Base-by-base conservation (phyloP, 2,888 invertebrate species). In the Acleris emargana region DNA sequence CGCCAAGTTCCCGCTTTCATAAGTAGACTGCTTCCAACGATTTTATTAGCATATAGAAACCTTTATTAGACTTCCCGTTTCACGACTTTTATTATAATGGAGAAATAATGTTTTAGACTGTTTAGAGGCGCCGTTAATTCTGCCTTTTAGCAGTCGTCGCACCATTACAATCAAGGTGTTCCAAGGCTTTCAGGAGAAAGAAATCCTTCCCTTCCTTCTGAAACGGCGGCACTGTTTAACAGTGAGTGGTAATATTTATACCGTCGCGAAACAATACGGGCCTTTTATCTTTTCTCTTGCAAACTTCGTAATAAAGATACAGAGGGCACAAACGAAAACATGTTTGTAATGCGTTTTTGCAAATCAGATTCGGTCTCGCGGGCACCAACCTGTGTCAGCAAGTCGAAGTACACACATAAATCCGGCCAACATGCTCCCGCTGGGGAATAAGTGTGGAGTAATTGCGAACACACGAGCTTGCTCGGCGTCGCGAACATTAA, bases 381-480 rank as follows among this genome's bases (percentile, higher is more conserved):
- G 74, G 78, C 74, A 75, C 78, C 78, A 77, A 80, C 84, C 84
- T 80, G 76, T 79, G 83, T 83, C 83, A 82, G 84, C 81, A 80
- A 83, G 81, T 80, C 83, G 78, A 81, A 85, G 82, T 78, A 83
- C 83, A 84, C 82, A 83, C 83, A 88, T 89, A 90, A 89, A 90
- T 89, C 84, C 80, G 76, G 79, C 80, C 79, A 82, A 79, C 81
- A 77, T 76, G 75, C 75, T 68, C 79, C 76, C 87, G 78, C 84
- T 64, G 58, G 89, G 86, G 89, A 86, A 86, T 84, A 86, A 87
- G 88, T 89, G 88, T 84, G 81, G 84, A 88, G 91, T 90, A 91
- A 91, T 91, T 91, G 88, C 83, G 82, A 86, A 78, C 87, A 85
- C 82, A 85, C 81, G 84, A 83, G 84, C 77, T 80, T 77, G 77